phyloP scores from a whole-genome alignment of 1,140 invertebrate species.

The Neoseiulus cucumeris region DNA sequence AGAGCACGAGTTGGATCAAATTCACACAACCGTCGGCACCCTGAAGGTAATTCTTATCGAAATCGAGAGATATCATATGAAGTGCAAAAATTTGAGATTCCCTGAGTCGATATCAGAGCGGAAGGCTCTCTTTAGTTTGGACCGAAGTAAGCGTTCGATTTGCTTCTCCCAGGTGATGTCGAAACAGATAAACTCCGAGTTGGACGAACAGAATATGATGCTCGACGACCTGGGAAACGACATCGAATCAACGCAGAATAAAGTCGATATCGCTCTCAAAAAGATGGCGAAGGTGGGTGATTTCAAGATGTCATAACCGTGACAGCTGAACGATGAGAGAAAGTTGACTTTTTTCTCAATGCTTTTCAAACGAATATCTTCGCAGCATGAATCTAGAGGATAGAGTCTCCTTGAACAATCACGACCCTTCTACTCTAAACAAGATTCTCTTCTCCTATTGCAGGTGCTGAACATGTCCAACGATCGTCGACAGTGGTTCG shows the following conservation, averaged over 20 bases:
- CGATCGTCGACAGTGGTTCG: background rate
- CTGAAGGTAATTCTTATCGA: background rate
- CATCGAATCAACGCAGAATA: background rate
- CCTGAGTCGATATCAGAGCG: too few relatives aligned
- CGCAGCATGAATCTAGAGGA: background rate
- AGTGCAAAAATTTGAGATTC: too few relatives aligned
- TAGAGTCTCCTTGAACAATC: background rate
- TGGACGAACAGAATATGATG: background rate
- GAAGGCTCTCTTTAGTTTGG: too few relatives aligned
- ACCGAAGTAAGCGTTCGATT: too few relatives aligned
- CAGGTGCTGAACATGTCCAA: conserved; percentile 10
- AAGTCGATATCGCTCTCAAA: background rate
- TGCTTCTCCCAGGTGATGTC: background rate
- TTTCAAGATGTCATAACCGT: background rate
- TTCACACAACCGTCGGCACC: background rate
- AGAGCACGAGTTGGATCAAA: background rate
- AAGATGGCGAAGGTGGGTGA: conserved; percentile 1
- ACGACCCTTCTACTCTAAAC: background rate
- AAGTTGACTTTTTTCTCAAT: background rate
- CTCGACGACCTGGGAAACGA: conserved; percentile 9
- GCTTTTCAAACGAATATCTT: background rate
- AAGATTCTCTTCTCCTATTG: background rate
- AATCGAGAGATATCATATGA: too few relatives aligned
- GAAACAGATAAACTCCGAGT: background rate
- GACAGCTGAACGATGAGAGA: background rate